These are phyloP conservation scores for Drosophila yooni DNA, from an alignment of 2,888 invertebrate species.

Conservation along the genomic window DNA sequence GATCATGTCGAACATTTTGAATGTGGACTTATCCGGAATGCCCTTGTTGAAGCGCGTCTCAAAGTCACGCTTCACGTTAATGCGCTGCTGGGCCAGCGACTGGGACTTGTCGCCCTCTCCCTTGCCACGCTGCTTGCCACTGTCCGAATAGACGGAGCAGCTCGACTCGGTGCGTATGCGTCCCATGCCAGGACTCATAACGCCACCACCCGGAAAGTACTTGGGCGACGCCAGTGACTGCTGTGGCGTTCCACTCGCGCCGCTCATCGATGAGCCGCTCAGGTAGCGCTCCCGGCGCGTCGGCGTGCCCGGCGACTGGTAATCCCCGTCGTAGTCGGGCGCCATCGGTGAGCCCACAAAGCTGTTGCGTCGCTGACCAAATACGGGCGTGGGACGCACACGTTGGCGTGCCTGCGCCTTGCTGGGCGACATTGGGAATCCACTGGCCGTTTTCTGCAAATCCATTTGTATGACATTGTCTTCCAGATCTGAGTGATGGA, in stretches of 20 bases:
- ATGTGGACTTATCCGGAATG: conserved; percentile 87
- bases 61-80: conserved; percentile 79
- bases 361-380: conserved; percentile 88
- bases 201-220: conserved; percentile 66
- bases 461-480: conserved; percentile 83
- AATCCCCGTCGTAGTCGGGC: conserved; percentile 60
- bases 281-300: conserved; percentile 77
- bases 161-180: conserved; percentile 85
- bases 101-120: conserved; percentile 85
- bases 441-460: conserved; percentile 71
- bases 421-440: conserved; percentile 79
- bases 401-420: conserved; percentile 89
- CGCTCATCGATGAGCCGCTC: conserved; percentile 69
- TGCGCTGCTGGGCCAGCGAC: conserved; percentile 86
- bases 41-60: conserved; percentile 80
- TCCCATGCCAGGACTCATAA: conserved; percentile 72
- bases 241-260: conserved; percentile 38
- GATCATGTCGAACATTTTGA: conserved; percentile 97
- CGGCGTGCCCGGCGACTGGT: conserved; percentile 60
- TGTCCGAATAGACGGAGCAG: conserved; percentile 83
- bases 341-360: conserved; percentile 85
- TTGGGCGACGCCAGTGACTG: conserved; percentile 65
- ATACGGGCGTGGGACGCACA: conserved; percentile 89
- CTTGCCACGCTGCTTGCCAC: conserved; percentile 79
- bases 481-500: conserved; percentile 79